Base-by-base conservation (phyloP, 1,140 invertebrate genomes). In the Nixonia krombeini region DNA sequence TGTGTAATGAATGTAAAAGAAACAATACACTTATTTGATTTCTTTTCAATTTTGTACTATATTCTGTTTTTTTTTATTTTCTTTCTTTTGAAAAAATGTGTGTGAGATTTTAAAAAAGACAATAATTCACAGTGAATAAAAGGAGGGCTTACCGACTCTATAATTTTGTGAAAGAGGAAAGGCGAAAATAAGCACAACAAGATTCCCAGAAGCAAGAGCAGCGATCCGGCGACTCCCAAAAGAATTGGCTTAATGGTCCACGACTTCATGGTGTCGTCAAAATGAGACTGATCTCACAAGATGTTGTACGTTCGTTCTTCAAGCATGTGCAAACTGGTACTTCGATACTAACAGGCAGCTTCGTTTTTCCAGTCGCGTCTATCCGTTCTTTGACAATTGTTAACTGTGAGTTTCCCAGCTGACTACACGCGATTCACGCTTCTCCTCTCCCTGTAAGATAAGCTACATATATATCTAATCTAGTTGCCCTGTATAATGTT, bases 171-270 rank as follows among this genome's bases (percentile, higher is more conserved):
- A 5, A 83, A 82, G 5, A 84, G 7, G 0, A 49, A 2, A 0
- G 75, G 50, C 52, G 70, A 72, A 6, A 76, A 59, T 15, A 80
- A 63, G 42, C 69, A 80, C 2, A 81, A 5, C 0, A 63, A 37
- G 1, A 47, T 64, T 13, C 83, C 81, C 15, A 70, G 9, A 64
- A 87, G 35, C 66, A 88, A 49, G 72, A 88, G 51, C 65, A 86
- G 49, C 16, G 81, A 15, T 38, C 78, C 71, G 28, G 81, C 23
- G 38, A 79, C 47, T 17, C 78, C 67, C 53, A 85, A 37, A 64
- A 78, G 49, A 33, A 82, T 45, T 33, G 71, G 73, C 42, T 76
- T 77, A 47, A 59, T 79, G 10, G 73, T 70, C 80, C 79, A 84
- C 70, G 82, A 74, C 53, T 63, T 85, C 81, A 84, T 85, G 51